Conservation (phyloP, 2,113 vertebrate genomes). For the Connochaetes taurinus region DNA sequence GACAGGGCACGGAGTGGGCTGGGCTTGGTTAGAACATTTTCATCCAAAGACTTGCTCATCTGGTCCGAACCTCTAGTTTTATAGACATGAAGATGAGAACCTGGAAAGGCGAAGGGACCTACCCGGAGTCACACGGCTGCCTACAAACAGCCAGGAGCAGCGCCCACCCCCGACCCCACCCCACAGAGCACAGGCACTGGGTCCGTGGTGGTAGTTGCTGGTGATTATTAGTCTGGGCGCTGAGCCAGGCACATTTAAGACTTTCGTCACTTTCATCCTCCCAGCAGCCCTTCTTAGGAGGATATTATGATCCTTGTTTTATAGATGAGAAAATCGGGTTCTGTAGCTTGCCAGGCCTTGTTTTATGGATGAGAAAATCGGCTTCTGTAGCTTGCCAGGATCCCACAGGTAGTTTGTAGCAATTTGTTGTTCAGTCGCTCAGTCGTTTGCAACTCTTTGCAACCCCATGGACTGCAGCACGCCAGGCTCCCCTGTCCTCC, state of each 20-base stretch:
- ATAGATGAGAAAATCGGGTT: neutral
- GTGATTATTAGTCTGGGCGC: accelerated
- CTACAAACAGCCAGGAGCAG: neutral
- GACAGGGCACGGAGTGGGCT: neutral
- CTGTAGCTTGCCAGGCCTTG: neutral
- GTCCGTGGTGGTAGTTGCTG: accelerated
- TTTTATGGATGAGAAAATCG: neutral
- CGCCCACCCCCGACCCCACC: accelerated
- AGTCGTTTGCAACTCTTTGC: neutral
- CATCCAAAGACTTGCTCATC: neutral
- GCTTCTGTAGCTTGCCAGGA: neutral
- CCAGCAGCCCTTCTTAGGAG: neutral
- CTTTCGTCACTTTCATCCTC: neutral
- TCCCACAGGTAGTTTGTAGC: neutral
- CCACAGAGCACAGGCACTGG: neutral
- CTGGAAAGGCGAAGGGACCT: neutral
- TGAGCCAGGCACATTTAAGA: neutral
- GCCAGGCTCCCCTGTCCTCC: neutral
- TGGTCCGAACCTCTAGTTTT: neutral
- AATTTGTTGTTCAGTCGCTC: neutral
- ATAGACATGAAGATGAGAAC: neutral
- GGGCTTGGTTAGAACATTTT: neutral
- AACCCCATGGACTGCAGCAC: accelerated
- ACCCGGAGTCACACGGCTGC: neutral
- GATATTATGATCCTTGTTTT: accelerated